Conservation (phyloP, 2,797 vertebrate species). For the Eospalax fontanierii region DNA sequence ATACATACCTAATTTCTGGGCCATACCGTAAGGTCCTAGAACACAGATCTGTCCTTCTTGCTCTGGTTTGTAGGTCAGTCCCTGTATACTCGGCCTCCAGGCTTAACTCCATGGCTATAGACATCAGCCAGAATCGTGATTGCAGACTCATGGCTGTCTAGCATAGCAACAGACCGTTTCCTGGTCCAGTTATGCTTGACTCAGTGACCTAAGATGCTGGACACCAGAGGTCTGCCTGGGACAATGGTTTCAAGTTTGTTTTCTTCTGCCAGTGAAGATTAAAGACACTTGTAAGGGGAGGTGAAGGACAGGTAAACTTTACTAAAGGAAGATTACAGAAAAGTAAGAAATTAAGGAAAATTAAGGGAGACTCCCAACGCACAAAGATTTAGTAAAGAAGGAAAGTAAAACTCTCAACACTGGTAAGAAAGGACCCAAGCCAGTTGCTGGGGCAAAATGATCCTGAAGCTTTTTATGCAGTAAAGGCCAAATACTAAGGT, state of each 20-base stretch:
- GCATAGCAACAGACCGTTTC: no score
- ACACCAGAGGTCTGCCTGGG: no score
- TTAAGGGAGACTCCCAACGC: no score
- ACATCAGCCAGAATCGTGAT: not conserved
- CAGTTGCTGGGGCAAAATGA: not conserved
- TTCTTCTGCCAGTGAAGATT: no score
- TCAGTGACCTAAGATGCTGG: no score
- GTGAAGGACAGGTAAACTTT: no score
- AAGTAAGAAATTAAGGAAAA: no score
- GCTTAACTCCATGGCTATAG: not conserved
- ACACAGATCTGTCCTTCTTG: not conserved
- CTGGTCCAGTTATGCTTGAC: no score
- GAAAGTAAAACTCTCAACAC: not conserved
- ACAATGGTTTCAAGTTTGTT: no score
- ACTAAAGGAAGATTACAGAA: no score
- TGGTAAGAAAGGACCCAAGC: not conserved
- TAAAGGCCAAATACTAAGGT: not conserved
- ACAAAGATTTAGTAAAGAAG: no score
- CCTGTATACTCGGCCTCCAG: not conserved
- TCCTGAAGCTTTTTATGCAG: not conserved
- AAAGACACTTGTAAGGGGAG: no score
- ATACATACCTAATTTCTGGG: not conserved
- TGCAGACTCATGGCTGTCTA: not conserved
- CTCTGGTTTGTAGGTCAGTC: not conserved
- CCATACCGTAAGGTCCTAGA: not conserved